Evolutionary conservation across 2,797 vertebrate species (phyloP), one percentile per base, ranked within the genome.

Genomic region (Brotula barbata): DNA sequence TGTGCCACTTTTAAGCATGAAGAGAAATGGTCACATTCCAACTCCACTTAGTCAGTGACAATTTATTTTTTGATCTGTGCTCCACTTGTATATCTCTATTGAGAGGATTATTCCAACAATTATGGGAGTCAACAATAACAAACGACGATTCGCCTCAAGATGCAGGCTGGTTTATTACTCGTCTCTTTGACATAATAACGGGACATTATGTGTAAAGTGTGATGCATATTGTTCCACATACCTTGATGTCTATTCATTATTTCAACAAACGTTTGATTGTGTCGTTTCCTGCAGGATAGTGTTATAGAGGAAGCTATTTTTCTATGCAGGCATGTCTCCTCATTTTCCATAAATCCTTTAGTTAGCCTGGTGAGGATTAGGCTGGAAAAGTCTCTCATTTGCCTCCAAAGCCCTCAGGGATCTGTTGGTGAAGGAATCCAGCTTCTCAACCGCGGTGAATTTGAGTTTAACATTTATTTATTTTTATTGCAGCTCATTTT

Each of bases 351-450:
- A 84, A 85, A 85, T 80, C 71, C 71, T 74, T 79, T 80, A 73
- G 76, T 85, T 85, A 64, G 72, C 75, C 74, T 55, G 68, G 62
- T 69, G 28, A 79, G 78, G 83, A 84, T 87, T 83, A 86, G 68
- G 65, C 52, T 69, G 78, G 64, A 67, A 85, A 85, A 81, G 58
- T 79, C 82, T 78, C 71, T 83, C 71, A 78, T 87, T 86, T 85
- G 58, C 75, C 61, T 79, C 68, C 72, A 82, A 77, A 78, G 53
- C 71, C 71, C 69, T 47, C 15, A 16, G 73, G 80, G 75, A 77
- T 78, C 76, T 61, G 71, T 59, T 43, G 69, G 66, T 48, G 61
- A 65, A 77, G 58, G 71, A 80, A 75, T 64, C 47, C 47, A 67
- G 60, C 75, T 67, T 67, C 44, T 65, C 44, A 21, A 17, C 52